Percentiles rank a stretch among this genome's conserved stretches.
phyloP scores from a whole-genome alignment of 2,797 vertebrate genomes.

The Tragopan temminckii region DNA sequence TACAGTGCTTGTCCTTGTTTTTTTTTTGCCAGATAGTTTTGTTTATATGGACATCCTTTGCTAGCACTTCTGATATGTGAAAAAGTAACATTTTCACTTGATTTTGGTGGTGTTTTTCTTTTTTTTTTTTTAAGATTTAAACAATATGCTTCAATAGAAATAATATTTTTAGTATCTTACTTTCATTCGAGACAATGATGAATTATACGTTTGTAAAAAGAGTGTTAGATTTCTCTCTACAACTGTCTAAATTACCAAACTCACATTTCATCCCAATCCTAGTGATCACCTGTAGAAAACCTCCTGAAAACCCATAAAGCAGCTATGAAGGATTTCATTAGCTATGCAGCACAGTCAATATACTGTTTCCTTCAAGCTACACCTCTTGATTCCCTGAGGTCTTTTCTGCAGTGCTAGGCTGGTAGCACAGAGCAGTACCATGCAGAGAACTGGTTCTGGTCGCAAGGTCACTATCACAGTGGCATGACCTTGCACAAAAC shows the following conservation, averaged over 20 bases:
- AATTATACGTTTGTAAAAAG: too few relatives aligned
- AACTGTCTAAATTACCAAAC: background rate
- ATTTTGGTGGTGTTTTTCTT: background rate
- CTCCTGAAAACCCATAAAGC: background rate
- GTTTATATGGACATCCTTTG: background rate
- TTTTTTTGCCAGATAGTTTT: background rate
- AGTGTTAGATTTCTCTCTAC: too few relatives aligned
- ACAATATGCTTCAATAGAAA: background rate
- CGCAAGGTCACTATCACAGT: background rate
- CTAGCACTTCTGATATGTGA: background rate
- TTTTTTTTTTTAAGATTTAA: background rate
- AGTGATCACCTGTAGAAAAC: background rate
- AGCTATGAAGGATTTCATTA: background rate
- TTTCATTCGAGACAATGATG: background rate
- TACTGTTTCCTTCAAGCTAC: background rate
- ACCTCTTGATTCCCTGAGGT: background rate
- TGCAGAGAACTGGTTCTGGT: background rate
- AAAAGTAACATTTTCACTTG: background rate
- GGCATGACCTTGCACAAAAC: background rate
- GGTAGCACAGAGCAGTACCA: background rate
- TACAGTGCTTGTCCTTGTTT: background rate
- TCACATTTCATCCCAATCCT: background rate
- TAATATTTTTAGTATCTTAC: background rate
- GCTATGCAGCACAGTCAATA: rapidly evolving
- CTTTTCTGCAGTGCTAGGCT: background rate